Evolutionary conservation across 2,113 vertebrate genomes (phyloP).

Genomic region (Piaya cayana): DNA sequence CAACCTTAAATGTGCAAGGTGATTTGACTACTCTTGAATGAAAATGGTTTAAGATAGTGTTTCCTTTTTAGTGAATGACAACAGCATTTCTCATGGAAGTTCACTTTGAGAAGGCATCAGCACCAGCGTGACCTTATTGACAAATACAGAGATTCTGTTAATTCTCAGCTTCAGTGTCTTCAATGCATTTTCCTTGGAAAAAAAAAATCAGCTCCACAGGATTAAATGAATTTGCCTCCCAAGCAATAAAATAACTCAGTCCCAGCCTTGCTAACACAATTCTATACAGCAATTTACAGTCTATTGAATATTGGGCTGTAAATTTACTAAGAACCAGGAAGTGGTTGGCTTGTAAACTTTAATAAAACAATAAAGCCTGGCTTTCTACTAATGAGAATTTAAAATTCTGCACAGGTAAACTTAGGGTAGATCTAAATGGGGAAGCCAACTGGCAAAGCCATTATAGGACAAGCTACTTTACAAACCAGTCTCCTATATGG

Average conservation of each 20-base stretch:
- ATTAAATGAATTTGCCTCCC: neutral
- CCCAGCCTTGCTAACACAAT: neutral
- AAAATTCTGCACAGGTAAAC: neutral
- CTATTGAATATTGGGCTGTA: neutral
- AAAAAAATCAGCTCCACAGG: neutral
- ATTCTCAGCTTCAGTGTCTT: neutral
- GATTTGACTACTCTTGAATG: neutral
- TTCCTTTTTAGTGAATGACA: neutral
- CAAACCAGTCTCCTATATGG: neutral
- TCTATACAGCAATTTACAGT: neutral
- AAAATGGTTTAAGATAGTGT: neutral
- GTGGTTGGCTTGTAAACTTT: neutral
- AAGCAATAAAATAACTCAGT: neutral
- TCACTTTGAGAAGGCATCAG: conserved; percentile 3
- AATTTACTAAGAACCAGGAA: conserved; percentile 20
- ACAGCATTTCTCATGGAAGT: neutral
- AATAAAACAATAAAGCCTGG: neutral
- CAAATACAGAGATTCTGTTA: neutral
- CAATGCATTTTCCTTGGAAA: neutral
- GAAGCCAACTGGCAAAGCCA: neutral
- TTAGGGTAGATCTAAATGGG: neutral
- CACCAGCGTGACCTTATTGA: neutral
- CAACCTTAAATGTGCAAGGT: neutral
- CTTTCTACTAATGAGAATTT: neutral
- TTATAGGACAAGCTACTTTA: neutral